A percentile compares a stretch with the other conserved stretches of the same genome.
phyloP scores from a whole-genome alignment of 1,140 invertebrate species.

The Meloidogyne exigua region DNA sequence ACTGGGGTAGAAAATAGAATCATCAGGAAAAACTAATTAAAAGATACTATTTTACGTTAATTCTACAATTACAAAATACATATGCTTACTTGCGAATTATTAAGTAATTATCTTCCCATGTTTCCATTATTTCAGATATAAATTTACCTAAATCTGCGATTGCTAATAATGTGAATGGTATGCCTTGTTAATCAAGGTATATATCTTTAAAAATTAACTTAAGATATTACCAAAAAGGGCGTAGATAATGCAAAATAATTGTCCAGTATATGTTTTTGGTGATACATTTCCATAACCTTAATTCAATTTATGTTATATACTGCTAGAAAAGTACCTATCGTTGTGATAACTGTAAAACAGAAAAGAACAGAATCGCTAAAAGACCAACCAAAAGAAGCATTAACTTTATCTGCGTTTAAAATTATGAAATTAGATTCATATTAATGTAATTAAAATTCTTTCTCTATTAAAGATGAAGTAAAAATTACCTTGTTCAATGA shows the following conservation, averaged over 20 bases:
- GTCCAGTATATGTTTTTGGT: conserved; percentile 44
- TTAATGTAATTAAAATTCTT: no score
- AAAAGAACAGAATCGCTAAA: conserved; percentile 49
- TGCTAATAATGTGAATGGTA: conserved; percentile 48
- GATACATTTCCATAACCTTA: conserved; percentile 51
- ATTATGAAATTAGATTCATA: no score
- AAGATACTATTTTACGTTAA: background rate
- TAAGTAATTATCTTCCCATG: conserved; percentile 33
- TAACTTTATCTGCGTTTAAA: no score
- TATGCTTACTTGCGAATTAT: conserved; percentile 17
- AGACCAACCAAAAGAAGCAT: conserved; percentile 36
- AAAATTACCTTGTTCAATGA: background rate
- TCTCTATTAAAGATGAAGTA: no score
- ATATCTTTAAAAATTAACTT: no score
- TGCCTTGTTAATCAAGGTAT: conserved; percentile 3
- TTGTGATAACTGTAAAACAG: conserved; percentile 50
- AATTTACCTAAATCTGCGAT: conserved; percentile 53
- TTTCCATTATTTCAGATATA: conserved; percentile 48
- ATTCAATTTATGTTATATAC: conserved; percentile 3
- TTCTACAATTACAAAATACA: no score
- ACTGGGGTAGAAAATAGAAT: no score
- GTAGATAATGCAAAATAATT: conserved; percentile 53
- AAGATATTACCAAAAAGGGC: conserved; percentile 33
- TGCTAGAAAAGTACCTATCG: conserved; percentile 34
- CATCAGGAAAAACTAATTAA: no score